Percentiles rank a stretch among this genome's conserved stretches.
Evolutionary conservation across 2,113 vertebrate genomes (phyloP).

Genomic region (Pardalotus punctatus): DNA sequence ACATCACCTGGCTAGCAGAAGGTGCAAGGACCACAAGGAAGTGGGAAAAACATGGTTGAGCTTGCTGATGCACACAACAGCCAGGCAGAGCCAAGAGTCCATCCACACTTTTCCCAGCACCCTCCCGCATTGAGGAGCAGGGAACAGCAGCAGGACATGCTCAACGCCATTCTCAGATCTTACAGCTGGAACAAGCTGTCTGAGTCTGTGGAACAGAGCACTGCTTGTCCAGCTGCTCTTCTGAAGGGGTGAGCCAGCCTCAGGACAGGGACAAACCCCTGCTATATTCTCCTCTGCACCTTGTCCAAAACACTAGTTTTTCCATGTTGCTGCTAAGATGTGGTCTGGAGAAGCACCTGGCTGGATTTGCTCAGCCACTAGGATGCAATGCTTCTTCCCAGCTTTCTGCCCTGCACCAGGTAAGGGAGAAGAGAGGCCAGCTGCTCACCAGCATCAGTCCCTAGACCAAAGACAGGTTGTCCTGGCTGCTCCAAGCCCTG

Average conservation of each 20-base stretch:
- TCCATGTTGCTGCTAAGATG: background rate
- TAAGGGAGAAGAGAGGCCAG: background rate
- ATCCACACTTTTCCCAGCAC: background rate
- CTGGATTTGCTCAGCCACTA: background rate
- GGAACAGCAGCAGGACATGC: background rate
- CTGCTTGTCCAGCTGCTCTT: background rate
- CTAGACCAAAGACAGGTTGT: background rate
- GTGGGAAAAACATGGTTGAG: background rate
- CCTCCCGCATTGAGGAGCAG: fast-evolving
- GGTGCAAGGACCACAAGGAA: background rate
- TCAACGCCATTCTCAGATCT: background rate
- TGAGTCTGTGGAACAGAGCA: background rate
- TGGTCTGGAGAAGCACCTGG: background rate
- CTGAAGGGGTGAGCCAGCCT: background rate
- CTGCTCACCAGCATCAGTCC: background rate
- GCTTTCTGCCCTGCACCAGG: background rate
- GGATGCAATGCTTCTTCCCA: background rate
- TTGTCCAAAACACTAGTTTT: background rate
- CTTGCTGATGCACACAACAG: background rate
- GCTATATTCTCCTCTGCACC: background rate
- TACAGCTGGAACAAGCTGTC: background rate
- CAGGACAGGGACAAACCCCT: background rate
- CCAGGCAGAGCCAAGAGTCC: background rate
- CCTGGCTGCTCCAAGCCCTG: background rate
- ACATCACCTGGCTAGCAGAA: background rate